Evolutionary conservation across 2,797 vertebrate species (phyloP).

Genomic region (Alauda arvensis): DNA sequence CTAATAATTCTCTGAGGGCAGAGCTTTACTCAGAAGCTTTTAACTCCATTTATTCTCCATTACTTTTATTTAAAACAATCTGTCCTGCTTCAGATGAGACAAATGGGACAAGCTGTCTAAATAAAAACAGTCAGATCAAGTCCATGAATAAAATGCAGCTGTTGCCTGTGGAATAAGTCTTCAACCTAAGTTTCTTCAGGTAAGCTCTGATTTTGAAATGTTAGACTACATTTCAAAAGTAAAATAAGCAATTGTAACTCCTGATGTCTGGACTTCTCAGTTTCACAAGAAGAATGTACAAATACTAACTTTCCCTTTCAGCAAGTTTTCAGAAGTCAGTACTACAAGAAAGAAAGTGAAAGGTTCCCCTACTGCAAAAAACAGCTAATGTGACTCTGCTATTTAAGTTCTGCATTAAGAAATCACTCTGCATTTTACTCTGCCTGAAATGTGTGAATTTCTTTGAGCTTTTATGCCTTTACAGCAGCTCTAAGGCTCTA

Average conservation of each 20-base stretch:
- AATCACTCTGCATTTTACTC: not conserved
- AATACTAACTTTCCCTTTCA: not conserved
- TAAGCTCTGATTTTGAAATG: not conserved
- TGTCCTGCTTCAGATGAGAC: conserved; percentile 12
- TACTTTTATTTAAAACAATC: conserved; percentile 44
- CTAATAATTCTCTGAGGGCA: conserved; percentile 52
- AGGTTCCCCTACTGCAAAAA: not conserved
- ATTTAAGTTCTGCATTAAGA: not conserved
- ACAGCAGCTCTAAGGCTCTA: not conserved
- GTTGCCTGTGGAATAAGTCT: not conserved
- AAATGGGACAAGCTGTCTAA: conserved; percentile 9
- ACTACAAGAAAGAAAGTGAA: not conserved
- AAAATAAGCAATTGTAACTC: not conserved
- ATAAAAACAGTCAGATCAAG: not conserved
- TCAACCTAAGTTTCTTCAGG: not conserved
- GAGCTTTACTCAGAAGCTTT: conserved; percentile 27
- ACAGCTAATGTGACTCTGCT: not conserved
- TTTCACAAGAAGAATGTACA: not conserved
- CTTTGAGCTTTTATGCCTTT: conserved; percentile 6
- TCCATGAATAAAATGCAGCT: not conserved
- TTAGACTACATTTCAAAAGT: not conserved
- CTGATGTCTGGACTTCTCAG: not conserved
- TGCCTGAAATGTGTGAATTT: not conserved
- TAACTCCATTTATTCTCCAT: conserved; percentile 41
- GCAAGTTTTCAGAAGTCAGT: not conserved